Base-by-base conservation (phyloP, 1,140 invertebrate species). In the Mya arenaria region DNA sequence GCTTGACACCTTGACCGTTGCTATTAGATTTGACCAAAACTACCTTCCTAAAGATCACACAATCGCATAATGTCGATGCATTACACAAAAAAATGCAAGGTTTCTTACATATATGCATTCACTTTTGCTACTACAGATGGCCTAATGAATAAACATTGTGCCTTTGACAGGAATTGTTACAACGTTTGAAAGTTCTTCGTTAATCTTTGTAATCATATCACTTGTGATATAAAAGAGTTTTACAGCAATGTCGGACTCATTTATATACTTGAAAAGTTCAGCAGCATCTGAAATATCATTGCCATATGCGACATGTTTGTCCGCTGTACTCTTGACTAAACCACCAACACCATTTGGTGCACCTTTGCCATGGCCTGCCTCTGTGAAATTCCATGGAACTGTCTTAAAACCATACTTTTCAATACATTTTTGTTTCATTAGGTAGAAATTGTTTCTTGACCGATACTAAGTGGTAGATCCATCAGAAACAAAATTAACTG, bases 161-260 rank as follows among this genome's bases (percentile, higher is more conserved):
- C 62, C 62, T 65, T 65, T 34, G 8, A 65, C 62, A 15, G 19
- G 62, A 32, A 65, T 13, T 13, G 32, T 65, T 8, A 34, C 32
- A 36, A 65, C 62, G 10, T 34, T 65, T 30, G 4, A 36, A 58
- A 58, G 19, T 58, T 58, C 56, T 23, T 23, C 23, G 23, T 58
- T 28, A 58, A 58, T 58, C 23, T 58, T 23, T 58, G 56, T 23
- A 58, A 58, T 58, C 8, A 23, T 58, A 23, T 58, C 56, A 58
- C 6, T 65, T 36, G 32, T 65, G 10, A 32, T 10, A 23, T 65
- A 36, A 36, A 13, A 86, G 41, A 44, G 41, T 44, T 44, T 44
- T 44, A 44, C 41, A 19, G 10, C 41, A 44, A 44, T 10, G 41
- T 44, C 41, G 10, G 41, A 10, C 41, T 44, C 10, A 10, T 44